Percentiles rank a stretch among this genome's conserved stretches.
Evolutionary conservation across 2,888 invertebrate genomes (phyloP).

Genomic region (Apamea anceps): DNA sequence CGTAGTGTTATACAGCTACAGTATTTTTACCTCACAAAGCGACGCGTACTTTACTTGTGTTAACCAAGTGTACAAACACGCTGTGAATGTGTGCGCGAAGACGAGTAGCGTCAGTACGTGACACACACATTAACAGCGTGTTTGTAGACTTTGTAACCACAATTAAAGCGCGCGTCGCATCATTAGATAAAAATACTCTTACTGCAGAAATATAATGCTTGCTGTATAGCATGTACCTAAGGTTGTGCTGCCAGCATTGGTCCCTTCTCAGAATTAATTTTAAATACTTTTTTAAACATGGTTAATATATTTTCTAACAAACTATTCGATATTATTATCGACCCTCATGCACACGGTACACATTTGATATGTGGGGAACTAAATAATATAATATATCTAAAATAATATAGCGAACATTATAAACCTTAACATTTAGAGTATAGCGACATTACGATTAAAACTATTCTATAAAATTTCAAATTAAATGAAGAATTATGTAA

Average conservation of each 20-base stretch:
- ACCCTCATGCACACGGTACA: slow-evolving; percentile 22
- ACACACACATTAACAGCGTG: not conserved
- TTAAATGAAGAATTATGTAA: slow-evolving; percentile 14
- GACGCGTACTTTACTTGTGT: not conserved
- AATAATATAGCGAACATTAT: slow-evolving; percentile 59
- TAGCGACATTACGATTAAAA: slow-evolving; percentile 47
- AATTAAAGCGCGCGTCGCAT: not conserved
- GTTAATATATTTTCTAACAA: slow-evolving; percentile 25
- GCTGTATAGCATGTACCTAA: not conserved
- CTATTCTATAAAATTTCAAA: slow-evolving; percentile 31
- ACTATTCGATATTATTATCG: slow-evolving; percentile 41
- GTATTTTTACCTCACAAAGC: not conserved
- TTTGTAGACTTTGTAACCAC: not conserved
- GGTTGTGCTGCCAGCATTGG: not conserved
- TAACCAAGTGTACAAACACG: not conserved
- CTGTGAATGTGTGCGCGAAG: not conserved
- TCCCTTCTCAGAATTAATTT: slow-evolving; percentile 7
- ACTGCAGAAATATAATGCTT: not conserved
- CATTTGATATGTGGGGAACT: slow-evolving; percentile 30
- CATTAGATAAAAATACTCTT: not conserved
- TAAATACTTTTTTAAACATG: slow-evolving; percentile 31
- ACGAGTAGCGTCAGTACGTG: not conserved
- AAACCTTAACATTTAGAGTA: slow-evolving; percentile 47
- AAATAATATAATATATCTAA: slow-evolving; percentile 56
- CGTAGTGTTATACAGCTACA: not conserved